Conservation (phyloP, 64 coral and sea anemone genomes). For the Pocillopora verrucosa region DNA sequence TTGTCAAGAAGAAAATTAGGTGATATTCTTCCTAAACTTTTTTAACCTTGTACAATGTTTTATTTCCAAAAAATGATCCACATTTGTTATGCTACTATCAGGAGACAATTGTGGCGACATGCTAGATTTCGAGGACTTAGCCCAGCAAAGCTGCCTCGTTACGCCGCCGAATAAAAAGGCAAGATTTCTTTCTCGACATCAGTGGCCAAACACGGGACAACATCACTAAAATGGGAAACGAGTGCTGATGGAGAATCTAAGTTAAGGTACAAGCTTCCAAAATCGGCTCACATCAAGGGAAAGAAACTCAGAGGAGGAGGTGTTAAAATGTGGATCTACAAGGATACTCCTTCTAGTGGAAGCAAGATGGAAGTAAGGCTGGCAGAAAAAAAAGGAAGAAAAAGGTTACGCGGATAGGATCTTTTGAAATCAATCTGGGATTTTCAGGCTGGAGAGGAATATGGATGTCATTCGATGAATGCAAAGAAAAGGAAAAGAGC, state of each 20-base stretch:
- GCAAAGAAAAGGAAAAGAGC: background rate
- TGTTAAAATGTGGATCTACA: slow-evolving; percentile 41
- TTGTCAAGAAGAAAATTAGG: too few species aligned
- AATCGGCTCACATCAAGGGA: background rate
- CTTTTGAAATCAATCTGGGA: background rate
- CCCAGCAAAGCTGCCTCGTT: background rate
- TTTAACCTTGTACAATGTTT: too few species aligned
- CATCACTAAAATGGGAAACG: background rate
- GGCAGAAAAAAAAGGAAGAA: background rate
- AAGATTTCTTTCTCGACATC: background rate
- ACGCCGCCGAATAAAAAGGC: background rate
- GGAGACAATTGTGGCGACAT: background rate
- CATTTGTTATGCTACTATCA: background rate
- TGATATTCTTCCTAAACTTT: too few species aligned
- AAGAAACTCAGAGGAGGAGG: background rate
- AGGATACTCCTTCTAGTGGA: background rate
- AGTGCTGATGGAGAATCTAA: background rate
- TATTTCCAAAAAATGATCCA: too few species aligned
- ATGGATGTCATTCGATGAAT: slow-evolving; percentile 31
- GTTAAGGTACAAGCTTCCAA: background rate
- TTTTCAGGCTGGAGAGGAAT: slow-evolving; percentile 53
- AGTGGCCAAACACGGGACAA: background rate
- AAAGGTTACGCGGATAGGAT: background rate
- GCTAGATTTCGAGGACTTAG: background rate
- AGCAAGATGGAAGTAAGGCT: slow-evolving; percentile 14